Percentiles rank a stretch among this genome's conserved stretches.
phyloP scores from a whole-genome alignment of 37 sponge, comb jelly and placozoan genomes.

The Cladorhizidae sp. region DNA sequence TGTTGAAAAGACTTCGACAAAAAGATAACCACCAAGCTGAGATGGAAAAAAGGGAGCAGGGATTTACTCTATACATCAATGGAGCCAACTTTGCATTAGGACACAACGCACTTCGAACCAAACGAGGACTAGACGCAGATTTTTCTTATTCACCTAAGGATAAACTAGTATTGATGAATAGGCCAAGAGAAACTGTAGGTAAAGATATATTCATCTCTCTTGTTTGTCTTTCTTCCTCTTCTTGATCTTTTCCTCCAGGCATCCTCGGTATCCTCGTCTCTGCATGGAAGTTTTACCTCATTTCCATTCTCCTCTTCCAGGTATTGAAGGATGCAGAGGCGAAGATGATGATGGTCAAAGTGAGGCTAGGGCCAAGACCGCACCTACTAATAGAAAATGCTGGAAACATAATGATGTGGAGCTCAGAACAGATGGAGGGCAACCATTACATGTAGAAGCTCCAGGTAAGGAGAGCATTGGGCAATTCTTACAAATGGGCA shows the following conservation, averaged over 20 bases:
- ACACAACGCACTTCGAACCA: not conserved
- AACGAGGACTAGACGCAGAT: not conserved
- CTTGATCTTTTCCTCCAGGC: not conserved
- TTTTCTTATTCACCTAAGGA: not conserved
- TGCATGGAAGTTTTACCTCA: no score
- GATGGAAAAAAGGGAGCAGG: conserved; percentile 89
- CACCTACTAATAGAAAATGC: conserved; percentile 75
- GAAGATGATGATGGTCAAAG: not conserved
- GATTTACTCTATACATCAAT: conserved; percentile 93
- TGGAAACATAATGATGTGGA: conserved; percentile 69
- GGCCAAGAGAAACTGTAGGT: conserved; percentile 26
- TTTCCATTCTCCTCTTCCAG: not conserved
- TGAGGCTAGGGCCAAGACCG: conserved; percentile 57
- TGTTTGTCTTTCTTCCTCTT: not conserved
- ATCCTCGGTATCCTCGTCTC: not conserved
- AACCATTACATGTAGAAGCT: conserved; percentile 54
- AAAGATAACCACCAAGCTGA: conserved; percentile 67
- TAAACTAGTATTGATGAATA: not conserved
- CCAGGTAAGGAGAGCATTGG: conserved; percentile 35
- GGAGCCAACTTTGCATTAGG: conserved; percentile 72
- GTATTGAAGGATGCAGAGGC: not conserved
- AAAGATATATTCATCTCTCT: not conserved
- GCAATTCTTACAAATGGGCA: not conserved
- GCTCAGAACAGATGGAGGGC: conserved; percentile 66
- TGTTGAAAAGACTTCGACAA: conserved; percentile 76